Percentiles rank a stretch among this genome's conserved stretches.
Conservation (phyloP, 1,140 invertebrate genomes). For the Chironomus striatipennis region DNA sequence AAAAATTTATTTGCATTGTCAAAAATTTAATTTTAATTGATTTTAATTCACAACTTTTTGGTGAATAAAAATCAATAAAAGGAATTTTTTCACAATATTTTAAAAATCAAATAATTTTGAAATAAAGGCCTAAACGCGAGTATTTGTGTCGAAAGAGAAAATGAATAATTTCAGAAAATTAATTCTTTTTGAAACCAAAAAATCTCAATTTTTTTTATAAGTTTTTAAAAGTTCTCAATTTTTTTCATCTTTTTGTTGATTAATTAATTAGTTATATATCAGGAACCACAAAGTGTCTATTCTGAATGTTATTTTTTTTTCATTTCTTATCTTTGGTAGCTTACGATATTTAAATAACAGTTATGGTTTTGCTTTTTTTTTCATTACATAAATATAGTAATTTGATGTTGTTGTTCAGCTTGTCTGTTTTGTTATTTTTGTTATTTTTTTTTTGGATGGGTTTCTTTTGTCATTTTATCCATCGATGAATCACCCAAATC, state of each 20-base stretch:
- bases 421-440: slow-evolving; percentile 27
- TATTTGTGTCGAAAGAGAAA: slow-evolving; percentile 39
- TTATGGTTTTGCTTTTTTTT: slow-evolving; percentile 27
- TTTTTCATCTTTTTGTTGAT: slow-evolving; percentile 36
- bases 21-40: too few relatives aligned
- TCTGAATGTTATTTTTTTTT: slow-evolving; percentile 33
- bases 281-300: slow-evolving; percentile 26
- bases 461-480: slow-evolving; percentile 23
- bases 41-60: too few relatives aligned
- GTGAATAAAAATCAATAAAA: too few relatives aligned
- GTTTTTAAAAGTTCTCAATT: neutral
- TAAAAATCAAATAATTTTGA: slow-evolving; percentile 35
- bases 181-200: too few relatives aligned
- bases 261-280: slow-evolving; percentile 35
- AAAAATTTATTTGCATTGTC: too few relatives aligned
- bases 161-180: too few relatives aligned
- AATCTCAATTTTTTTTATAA: slow-evolving; percentile 27
- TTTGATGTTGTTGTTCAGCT: slow-evolving; percentile 27
- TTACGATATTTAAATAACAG: slow-evolving; percentile 26
- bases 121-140: slow-evolving; percentile 50
- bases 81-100: too few relatives aligned
- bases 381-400: slow-evolving; percentile 25
- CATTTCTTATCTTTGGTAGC: slow-evolving; percentile 34
- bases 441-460: slow-evolving; percentile 26
- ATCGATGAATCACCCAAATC: slow-evolving; percentile 1